Percentiles rank a stretch among this genome's conserved stretches.
Evolutionary conservation across 2,888 invertebrate species (phyloP).

Genomic region (Agelastica alni): DNA sequence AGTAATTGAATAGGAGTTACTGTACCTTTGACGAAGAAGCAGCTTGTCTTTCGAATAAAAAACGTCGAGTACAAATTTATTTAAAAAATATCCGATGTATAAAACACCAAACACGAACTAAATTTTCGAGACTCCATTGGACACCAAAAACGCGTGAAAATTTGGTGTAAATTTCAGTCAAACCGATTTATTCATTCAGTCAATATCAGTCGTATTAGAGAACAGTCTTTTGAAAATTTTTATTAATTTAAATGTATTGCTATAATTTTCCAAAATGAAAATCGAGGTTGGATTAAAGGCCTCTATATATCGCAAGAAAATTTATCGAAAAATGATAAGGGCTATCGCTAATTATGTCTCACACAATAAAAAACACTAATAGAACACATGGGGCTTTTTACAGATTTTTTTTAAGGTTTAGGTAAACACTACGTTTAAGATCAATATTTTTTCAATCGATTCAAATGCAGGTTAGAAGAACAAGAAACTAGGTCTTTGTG

Average conservation of each 20-base stretch:
- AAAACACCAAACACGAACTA: constrained; percentile 43
- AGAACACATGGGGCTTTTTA: constrained; percentile 53
- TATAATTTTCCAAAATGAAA: constrained; percentile 42
- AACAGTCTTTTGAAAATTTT: constrained; percentile 52
- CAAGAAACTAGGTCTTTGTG: constrained; percentile 25
- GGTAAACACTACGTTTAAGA: constrained; percentile 42
- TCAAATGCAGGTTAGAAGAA: constrained; percentile 41
- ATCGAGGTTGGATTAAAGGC: constrained; percentile 33
- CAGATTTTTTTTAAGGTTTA: constrained; percentile 4
- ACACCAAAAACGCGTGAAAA: constrained; percentile 41
- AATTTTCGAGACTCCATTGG: constrained; percentile 36
- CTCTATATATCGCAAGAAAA: constrained; percentile 26
- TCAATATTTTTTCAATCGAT: constrained; percentile 54
- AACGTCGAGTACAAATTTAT: constrained; percentile 43
- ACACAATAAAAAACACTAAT: constrained; percentile 27
- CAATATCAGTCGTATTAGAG: constrained; percentile 45
- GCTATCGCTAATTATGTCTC: neutral
- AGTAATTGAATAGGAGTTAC: no score
- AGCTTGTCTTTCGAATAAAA: constrained; percentile 21
- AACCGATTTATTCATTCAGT: constrained; percentile 48
- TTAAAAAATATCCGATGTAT: constrained; percentile 43
- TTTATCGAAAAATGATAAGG: neutral
- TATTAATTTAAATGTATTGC: constrained; percentile 41
- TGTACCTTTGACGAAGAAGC: constrained; percentile 10
- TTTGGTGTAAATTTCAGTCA: constrained; percentile 50